Conservation (phyloP, 2,797 vertebrate species). For the Gymnoscopelus braueri region DNA sequence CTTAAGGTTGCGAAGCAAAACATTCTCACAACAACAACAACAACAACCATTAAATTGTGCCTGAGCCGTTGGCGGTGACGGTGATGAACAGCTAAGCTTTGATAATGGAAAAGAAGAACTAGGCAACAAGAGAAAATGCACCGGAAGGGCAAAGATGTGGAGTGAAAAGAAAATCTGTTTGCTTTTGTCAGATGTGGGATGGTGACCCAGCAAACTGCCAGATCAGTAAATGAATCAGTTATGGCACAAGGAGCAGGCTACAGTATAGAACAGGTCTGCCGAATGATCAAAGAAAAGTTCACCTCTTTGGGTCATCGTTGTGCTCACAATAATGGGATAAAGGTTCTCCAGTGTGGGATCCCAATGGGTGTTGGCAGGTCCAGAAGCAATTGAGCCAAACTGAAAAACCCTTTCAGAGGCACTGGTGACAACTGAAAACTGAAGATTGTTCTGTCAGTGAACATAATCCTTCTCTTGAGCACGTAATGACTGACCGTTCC, state of each 20-base stretch:
- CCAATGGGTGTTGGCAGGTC: neutral
- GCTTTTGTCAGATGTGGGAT: neutral
- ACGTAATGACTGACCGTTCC: neutral
- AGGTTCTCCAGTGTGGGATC: conserved; percentile 17
- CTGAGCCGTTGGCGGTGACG: too few species aligned
- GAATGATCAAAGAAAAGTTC: conserved; percentile 9
- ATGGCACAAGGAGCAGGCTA: too few species aligned
- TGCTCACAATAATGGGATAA: conserved; percentile 16
- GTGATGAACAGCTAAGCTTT: too few species aligned
- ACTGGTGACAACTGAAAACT: too few species aligned
- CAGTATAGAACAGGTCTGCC: neutral
- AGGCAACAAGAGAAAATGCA: neutral
- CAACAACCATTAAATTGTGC: neutral
- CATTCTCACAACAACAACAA: conserved; percentile 7
- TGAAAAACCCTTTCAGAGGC: neutral
- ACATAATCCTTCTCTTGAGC: neutral
- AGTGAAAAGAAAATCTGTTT: neutral
- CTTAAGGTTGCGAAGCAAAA: too few species aligned
- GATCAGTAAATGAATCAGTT: neutral
- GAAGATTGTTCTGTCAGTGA: neutral
- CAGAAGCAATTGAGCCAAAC: conserved; percentile 27
- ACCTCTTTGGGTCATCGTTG: conserved; percentile 19
- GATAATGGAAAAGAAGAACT: too few species aligned
- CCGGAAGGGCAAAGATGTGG: neutral
- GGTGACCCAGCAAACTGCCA: neutral